Conservation (phyloP, 2,113 vertebrate species). For the Paedocypris sp. region DNA sequence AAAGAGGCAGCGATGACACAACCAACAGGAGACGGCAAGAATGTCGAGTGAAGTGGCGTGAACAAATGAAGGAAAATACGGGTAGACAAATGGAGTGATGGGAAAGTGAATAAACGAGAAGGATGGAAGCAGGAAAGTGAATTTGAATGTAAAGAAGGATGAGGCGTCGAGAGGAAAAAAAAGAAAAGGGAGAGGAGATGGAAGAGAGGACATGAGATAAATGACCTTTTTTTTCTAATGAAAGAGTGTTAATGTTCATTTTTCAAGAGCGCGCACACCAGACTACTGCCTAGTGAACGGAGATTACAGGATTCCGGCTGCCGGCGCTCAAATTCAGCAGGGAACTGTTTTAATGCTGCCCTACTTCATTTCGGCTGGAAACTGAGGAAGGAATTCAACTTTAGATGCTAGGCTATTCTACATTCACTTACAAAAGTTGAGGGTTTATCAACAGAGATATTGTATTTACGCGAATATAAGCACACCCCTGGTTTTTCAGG, state of each 20-base stretch:
- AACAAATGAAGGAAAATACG: conserved; percentile 27
- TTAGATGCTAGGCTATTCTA: conserved; percentile 22
- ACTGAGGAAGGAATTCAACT: not conserved
- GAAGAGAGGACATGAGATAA: conserved; percentile 46
- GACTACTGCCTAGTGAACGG: conserved; percentile 37
- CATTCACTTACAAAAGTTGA: too few species aligned
- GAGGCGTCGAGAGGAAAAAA: conserved; percentile 33
- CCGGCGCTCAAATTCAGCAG: conserved; percentile 38
- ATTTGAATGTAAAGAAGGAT: conserved; percentile 37
- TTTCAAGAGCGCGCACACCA: conserved; percentile 54
- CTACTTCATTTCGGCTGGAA: conserved; percentile 41
- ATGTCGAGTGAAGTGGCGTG: not conserved
- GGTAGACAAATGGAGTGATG: conserved; percentile 42
- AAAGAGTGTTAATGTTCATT: conserved; percentile 53
- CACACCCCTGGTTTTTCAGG: too few species aligned
- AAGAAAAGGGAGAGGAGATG: conserved; percentile 18
- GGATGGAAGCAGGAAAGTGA: conserved; percentile 37
- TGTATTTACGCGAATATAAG: too few species aligned
- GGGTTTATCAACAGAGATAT: too few species aligned
- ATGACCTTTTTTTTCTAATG: conserved; percentile 57
- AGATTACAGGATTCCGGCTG: conserved; percentile 54
- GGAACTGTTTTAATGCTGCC: conserved; percentile 49
- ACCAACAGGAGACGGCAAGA: conserved; percentile 23
- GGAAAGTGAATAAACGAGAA: conserved; percentile 35
- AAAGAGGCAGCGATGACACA: conserved; percentile 39